Base-by-base conservation (phyloP, 2,888 invertebrate genomes). In the Trimorus sp. region DNA sequence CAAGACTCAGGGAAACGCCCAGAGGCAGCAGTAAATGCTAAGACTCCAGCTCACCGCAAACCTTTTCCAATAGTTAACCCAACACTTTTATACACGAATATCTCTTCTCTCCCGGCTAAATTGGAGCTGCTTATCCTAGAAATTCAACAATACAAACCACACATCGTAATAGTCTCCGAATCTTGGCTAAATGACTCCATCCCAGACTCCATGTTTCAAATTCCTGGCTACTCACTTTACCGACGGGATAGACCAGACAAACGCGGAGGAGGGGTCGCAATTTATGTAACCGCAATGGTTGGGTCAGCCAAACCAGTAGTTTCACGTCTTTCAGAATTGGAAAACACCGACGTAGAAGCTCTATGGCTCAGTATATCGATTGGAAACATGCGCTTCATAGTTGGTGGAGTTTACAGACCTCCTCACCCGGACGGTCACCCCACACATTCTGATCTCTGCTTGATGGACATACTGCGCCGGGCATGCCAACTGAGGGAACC, bases 51-150 rank as follows among this genome's bases (percentile, higher is more conserved):
- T n/a, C n/a, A n/a, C n/a, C n/a, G n/a, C n/a, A n/a, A n/a, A n/a
- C n/a, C n/a, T n/a, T n/a, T n/a, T n/a, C n/a, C n/a, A n/a, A n/a
- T n/a, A n/a, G n/a, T n/a, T n/a, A n/a, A n/a, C n/a, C n/a, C n/a
- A n/a, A 26, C 26, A 26, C 8, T 87, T 89, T 6, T 45, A 6
- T 45, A 45, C 45, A 45, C 45, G 1, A 45, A 45, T 6, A 45
- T 45, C 45, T 9, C 45, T 1, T 45, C 45, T 12, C 45, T 45
- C 11, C 1, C n/a, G 2, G 45, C 45, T 4, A 45, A 45, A 6
- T 45, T 45, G 1, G 45, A 45, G 1, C n/a, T 45, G 6, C 45
- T 45, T 2, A 1, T 45, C 45, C n/a, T 45, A 6, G 45, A 45
- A 45, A 1, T 45, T 2, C 45, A 45, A 45, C 45, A 45, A 6